A percentile compares a stretch with the other conserved stretches of the same genome.
phyloP scores from a whole-genome alignment of 1,140 invertebrate genomes.

The Drosophila sulfurigaster region DNA sequence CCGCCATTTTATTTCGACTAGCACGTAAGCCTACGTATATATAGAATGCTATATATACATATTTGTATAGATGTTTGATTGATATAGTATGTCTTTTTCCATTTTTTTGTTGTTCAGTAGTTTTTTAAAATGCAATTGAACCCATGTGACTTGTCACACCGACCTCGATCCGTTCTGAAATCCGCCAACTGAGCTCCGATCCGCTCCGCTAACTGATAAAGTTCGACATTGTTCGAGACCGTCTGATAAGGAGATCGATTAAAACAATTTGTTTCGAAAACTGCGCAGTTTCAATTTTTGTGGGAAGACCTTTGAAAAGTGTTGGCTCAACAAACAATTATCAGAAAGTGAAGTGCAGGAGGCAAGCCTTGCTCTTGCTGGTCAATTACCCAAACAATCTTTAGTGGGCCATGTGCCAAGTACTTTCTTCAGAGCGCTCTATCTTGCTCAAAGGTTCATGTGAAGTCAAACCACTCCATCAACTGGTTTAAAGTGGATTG shows the following conservation, averaged over 20 bases:
- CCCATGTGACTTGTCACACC: conserved; percentile 10
- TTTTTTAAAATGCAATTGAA: conserved; percentile 31
- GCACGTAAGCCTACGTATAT: conserved; percentile 9
- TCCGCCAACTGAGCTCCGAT: neutral
- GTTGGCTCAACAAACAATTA: conserved; percentile 23
- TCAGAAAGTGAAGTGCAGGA: neutral
- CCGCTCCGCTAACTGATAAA: conserved; percentile 1
- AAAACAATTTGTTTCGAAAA: conserved; percentile 12
- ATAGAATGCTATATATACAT: conserved; percentile 5
- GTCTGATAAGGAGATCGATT: conserved; percentile 33
- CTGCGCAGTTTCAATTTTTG: conserved; percentile 34
- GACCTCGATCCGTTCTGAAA: conserved; percentile 11
- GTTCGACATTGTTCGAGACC: conserved; percentile 13
- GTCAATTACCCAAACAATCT: conserved; percentile 10
- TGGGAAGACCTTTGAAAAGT: conserved; percentile 5
- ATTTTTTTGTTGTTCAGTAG: conserved; percentile 14
- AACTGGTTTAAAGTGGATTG: conserved; percentile 28
- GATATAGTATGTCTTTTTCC: neutral
- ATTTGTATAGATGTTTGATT: neutral
- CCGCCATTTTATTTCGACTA: conserved; percentile 71
- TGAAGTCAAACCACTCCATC: conserved; percentile 21
- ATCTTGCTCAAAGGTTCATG: conserved; percentile 29
- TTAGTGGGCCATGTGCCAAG: conserved; percentile 14
- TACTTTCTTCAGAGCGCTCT: conserved; percentile 1
- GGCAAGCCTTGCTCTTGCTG: neutral